Evolutionary conservation across 1,140 invertebrate genomes (phyloP).

Genomic region (Goniozus legneri): DNA sequence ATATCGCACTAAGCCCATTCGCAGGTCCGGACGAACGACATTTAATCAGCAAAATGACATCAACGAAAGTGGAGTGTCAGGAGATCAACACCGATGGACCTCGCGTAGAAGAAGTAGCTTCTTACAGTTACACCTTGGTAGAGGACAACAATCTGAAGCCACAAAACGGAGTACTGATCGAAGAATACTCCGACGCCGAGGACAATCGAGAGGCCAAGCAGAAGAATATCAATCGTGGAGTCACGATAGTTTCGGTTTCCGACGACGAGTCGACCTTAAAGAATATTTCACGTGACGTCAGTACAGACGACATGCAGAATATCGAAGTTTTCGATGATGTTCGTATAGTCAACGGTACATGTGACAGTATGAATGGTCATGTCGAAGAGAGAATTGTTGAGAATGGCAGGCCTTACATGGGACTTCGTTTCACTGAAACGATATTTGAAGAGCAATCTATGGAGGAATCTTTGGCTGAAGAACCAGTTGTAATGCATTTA

Average conservation of each 20-base stretch:
- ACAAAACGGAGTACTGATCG: slow-evolving; percentile 55
- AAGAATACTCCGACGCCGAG: slow-evolving; percentile 56
- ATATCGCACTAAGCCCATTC: slow-evolving; percentile 27
- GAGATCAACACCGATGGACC: slow-evolving; percentile 53
- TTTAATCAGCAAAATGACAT: slow-evolving; percentile 63
- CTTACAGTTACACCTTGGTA: slow-evolving; percentile 55
- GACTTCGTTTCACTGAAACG: slow-evolving; percentile 34
- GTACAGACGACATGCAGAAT: slow-evolving; percentile 53
- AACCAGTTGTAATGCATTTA: not conserved
- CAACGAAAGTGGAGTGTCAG: slow-evolving; percentile 59
- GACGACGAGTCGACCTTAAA: slow-evolving; percentile 62
- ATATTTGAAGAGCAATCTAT: slow-evolving; percentile 57
- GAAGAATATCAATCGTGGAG: slow-evolving; percentile 51
- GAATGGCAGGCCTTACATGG: slow-evolving; percentile 26
- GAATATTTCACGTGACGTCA: slow-evolving; percentile 59
- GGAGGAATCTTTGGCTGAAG: slow-evolving; percentile 47
- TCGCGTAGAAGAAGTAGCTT: slow-evolving; percentile 61
- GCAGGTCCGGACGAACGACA: slow-evolving; percentile 65
- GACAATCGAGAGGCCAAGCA: slow-evolving; percentile 48
- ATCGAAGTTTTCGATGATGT: slow-evolving; percentile 31
- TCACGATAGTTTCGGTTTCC: slow-evolving; percentile 64
- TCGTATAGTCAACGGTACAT: slow-evolving; percentile 27
- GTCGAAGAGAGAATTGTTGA: slow-evolving; percentile 32
- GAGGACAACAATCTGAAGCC: slow-evolving; percentile 36
- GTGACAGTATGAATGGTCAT: slow-evolving; percentile 25